phyloP scores from a whole-genome alignment of 2,113 vertebrate species.

The Clupea harengus region DNA sequence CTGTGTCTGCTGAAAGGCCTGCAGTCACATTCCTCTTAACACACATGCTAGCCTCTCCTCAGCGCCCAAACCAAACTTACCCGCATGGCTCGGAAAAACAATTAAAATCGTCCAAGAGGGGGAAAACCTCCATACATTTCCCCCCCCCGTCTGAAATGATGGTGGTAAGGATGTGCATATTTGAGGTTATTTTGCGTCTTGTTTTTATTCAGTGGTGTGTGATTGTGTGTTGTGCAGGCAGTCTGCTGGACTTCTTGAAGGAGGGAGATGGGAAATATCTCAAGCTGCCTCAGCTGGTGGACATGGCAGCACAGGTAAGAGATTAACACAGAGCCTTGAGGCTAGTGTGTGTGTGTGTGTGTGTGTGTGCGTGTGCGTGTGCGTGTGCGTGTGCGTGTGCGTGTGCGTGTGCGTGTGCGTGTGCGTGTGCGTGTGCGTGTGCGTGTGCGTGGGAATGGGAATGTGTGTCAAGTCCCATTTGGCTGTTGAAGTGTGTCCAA shows the following conservation, averaged over 20 bases:
- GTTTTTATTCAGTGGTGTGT: background rate
- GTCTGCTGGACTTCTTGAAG: conserved; percentile 95
- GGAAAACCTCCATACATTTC: background rate
- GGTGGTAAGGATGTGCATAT: background rate
- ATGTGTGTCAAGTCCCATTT: conserved; percentile 37
- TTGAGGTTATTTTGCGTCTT: background rate
- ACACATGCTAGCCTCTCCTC: background rate
- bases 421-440: conserved; percentile 25
- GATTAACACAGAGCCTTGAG: background rate
- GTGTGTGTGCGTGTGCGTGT: conserved; percentile 6
- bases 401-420: conserved; percentile 22
- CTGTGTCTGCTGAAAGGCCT: background rate
- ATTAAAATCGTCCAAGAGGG: background rate
- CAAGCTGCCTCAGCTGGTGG: conserved; percentile 95
- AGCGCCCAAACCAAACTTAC: background rate
- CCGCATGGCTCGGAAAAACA: background rate
- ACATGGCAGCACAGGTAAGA: conserved; percentile 97
- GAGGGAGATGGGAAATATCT: conserved; percentile 94
- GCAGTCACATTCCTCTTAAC: background rate
- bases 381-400: conserved; percentile 28
- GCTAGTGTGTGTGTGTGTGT: background rate
- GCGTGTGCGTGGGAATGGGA: conserved; percentile 22
- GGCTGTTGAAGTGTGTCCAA: conserved; percentile 28
- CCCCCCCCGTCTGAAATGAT: background rate
- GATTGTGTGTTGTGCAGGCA: conserved; percentile 74